Evolutionary conservation across 2,888 invertebrate genomes (phyloP).

Genomic region (Sussaba pulchella): DNA sequence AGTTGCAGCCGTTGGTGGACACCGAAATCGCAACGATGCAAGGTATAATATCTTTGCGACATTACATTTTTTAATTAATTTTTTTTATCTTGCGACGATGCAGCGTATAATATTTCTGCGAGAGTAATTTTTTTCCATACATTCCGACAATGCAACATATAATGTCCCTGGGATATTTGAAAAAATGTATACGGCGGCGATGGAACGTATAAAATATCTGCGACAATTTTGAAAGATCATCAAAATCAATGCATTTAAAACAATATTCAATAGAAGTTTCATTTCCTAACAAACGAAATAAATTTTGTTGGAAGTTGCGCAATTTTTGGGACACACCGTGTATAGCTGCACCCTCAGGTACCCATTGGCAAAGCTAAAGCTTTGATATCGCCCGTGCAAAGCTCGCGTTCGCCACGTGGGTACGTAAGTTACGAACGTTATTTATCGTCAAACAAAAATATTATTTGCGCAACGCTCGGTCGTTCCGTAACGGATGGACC

Average conservation of each 20-base stretch:
- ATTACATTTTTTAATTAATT: too few species aligned
- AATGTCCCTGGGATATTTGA: neutral
- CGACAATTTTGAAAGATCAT: too few species aligned
- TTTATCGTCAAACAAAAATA: slow-evolving; percentile 74
- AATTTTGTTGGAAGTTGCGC: too few species aligned
- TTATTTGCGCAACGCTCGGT: slow-evolving; percentile 71
- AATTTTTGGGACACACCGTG: too few species aligned
- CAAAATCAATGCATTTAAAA: too few species aligned
- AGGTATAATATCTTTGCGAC: neutral
- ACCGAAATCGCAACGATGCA: slow-evolving; percentile 27
- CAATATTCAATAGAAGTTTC: too few species aligned
- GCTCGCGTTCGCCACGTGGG: neutral
- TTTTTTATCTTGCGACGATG: slow-evolving; percentile 29
- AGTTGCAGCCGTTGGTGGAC: slow-evolving; percentile 29
- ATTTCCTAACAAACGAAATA: too few species aligned
- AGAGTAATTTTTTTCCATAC: neutral
- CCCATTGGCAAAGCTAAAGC: too few species aligned
- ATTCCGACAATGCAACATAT: neutral
- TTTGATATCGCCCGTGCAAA: too few species aligned
- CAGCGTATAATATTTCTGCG: slow-evolving; percentile 5
- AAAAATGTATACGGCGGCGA: too few species aligned
- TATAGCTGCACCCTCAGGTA: too few species aligned
- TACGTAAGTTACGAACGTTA: slow-evolving; percentile 40
- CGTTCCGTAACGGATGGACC: slow-evolving; percentile 49
- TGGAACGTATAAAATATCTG: slow-evolving; percentile 11